These are phyloP conservation scores for Anarhynchus alexandrinus DNA, from an alignment of 2,113 vertebrate genomes.

Conservation along the genomic window DNA sequence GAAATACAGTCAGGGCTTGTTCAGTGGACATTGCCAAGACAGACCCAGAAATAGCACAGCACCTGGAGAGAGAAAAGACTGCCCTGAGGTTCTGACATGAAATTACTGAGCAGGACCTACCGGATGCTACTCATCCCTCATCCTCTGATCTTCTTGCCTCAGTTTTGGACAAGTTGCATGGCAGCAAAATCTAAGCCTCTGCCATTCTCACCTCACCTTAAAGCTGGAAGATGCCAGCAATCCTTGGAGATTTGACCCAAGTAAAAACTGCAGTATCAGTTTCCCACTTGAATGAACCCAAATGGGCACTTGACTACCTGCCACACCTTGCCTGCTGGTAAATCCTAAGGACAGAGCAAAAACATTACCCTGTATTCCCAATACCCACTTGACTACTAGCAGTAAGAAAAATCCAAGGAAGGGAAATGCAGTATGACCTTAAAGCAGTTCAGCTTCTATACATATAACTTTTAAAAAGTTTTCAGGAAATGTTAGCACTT, in stretches of 20 bases:
- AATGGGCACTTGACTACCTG: neutral
- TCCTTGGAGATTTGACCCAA: neutral
- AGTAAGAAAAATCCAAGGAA: neutral
- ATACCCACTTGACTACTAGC: neutral
- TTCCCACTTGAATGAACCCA: neutral
- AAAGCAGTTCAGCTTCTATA: neutral
- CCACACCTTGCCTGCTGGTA: neutral
- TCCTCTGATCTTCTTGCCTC: neutral
- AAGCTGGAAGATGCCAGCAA: neutral
- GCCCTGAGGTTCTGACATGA: neutral
- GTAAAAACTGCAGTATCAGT: neutral
- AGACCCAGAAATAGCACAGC: slow-evolving; percentile 37
- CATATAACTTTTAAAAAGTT: neutral
- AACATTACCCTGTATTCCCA: neutral
- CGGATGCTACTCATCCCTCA: neutral
- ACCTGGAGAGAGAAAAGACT: slow-evolving; percentile 20
- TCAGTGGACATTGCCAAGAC: slow-evolving; percentile 9
- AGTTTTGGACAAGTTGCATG: neutral
- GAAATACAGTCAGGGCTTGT: slow-evolving; percentile 56
- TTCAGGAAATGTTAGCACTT: neutral
- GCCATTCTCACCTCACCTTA: neutral
- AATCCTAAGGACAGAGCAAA: neutral
- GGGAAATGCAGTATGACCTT: neutral
- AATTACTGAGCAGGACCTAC: neutral
- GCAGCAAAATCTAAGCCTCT: neutral